phyloP scores from a whole-genome alignment of 1,140 invertebrate genomes.

The Euglossa dilemma region DNA sequence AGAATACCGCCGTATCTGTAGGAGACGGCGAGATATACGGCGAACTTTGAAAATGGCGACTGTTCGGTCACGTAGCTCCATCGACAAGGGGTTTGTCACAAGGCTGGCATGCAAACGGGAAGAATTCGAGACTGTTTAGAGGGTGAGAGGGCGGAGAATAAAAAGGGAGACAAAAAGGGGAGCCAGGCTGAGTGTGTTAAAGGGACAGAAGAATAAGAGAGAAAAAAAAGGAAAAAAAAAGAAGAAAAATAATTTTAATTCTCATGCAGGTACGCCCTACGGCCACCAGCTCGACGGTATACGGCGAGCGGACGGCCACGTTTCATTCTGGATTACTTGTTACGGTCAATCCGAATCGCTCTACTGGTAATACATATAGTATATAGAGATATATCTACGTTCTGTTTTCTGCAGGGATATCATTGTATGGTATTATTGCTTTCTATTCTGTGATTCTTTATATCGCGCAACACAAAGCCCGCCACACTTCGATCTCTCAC shows the following conservation, averaged over 20 bases:
- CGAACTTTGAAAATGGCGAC: not conserved
- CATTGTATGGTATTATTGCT: conserved; percentile 38
- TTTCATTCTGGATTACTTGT: conserved; percentile 61
- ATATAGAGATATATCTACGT: conserved; percentile 50
- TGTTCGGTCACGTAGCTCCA: conserved; percentile 53
- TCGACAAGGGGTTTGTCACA: conserved; percentile 35
- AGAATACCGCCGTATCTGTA: conserved; percentile 4
- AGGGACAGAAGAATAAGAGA: conserved; percentile 23
- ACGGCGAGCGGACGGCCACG: conserved; percentile 43
- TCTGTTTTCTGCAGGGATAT: conserved; percentile 46
- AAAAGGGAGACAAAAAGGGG: not conserved
- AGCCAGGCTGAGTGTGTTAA: conserved; percentile 19
- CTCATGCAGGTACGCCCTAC: conserved; percentile 72
- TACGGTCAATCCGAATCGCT: conserved; percentile 58
- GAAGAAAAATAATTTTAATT: conserved; percentile 28
- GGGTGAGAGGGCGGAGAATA: not conserved
- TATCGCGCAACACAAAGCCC: conserved; percentile 69
- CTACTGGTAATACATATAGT: conserved; percentile 48
- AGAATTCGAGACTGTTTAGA: not conserved
- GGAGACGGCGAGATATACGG: not conserved
- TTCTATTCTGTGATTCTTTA: conserved; percentile 42
- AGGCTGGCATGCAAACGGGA: conserved; percentile 59
- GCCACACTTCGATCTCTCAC: conserved; percentile 73
- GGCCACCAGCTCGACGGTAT: conserved; percentile 60
- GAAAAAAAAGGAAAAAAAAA: conserved; percentile 1